phyloP scores from a whole-genome alignment of 2,888 invertebrate species.

The Abrostola triplasia region DNA sequence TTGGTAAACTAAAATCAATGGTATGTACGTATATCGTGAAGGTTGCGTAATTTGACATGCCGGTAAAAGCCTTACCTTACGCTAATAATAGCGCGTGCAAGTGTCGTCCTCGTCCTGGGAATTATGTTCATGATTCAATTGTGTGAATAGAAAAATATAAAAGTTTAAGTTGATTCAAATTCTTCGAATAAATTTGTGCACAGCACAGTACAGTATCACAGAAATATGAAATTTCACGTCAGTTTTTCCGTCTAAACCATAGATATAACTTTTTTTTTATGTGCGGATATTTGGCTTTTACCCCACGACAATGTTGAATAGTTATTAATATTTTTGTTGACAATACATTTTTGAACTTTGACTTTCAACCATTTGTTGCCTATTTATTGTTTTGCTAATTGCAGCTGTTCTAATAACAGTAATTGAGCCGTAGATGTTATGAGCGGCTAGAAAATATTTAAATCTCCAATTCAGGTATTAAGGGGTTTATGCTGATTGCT shows the following conservation, averaged over 20 bases:
- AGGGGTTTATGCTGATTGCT: no score
- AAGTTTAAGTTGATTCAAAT: not conserved
- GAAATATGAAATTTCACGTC: not conserved
- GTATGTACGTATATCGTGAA: not conserved
- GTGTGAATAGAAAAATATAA: slow-evolving; percentile 17
- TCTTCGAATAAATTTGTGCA: not conserved
- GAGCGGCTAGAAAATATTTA: no score
- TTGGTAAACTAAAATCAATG: not conserved
- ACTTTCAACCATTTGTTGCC: no score
- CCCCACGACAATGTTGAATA: not conserved
- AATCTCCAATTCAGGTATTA: no score
- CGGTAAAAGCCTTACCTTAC: slow-evolving; percentile 74
- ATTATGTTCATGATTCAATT: slow-evolving; percentile 75
- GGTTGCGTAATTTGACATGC: slow-evolving; percentile 77
- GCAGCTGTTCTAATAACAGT: no score
- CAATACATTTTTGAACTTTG: no score
- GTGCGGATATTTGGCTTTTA: slow-evolving; percentile 1
- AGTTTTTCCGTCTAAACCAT: slow-evolving; percentile 12
- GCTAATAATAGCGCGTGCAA: slow-evolving; percentile 72
- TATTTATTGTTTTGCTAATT: no score
- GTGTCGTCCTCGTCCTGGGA: slow-evolving; percentile 66
- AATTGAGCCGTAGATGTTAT: no score
- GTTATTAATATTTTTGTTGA: not conserved
- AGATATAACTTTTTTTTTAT: slow-evolving; percentile 16
- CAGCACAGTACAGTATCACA: slow-evolving; percentile 22